Evolutionary conservation across 2,797 vertebrate genomes (phyloP).

Genomic region (Iguana delicatissima): DNA sequence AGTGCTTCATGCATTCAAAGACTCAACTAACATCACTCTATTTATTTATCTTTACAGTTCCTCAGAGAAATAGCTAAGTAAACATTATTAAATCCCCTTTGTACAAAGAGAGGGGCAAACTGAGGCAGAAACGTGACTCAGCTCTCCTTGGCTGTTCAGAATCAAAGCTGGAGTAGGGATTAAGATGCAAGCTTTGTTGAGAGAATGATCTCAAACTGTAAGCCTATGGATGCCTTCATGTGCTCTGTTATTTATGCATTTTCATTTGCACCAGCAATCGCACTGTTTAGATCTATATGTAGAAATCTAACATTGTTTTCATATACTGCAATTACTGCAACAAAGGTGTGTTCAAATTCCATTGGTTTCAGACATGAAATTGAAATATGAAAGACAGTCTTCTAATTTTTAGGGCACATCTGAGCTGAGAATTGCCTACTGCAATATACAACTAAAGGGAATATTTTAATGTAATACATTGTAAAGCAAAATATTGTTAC

Average conservation of each 20-base stretch:
- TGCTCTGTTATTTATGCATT: not conserved
- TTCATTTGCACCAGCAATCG: not conserved
- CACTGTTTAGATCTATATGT: not conserved
- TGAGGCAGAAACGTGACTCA: constrained; percentile 10
- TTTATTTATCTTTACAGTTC: constrained; percentile 31
- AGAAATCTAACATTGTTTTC: not conserved
- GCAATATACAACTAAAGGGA: not conserved
- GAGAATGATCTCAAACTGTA: constrained; percentile 13
- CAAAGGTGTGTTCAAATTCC: not conserved
- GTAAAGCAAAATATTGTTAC: not conserved
- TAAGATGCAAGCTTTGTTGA: constrained; percentile 17
- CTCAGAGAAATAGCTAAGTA: constrained; percentile 22
- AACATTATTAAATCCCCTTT: constrained; percentile 39
- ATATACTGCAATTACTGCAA: not conserved
- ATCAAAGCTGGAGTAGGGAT: constrained; percentile 9
- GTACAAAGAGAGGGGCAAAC: constrained; percentile 29
- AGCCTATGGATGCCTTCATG: not conserved
- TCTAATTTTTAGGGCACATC: not conserved
- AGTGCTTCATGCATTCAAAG: constrained; percentile 30
- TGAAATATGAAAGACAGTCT: not conserved
- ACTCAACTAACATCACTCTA: constrained; percentile 21
- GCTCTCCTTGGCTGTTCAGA: constrained; percentile 14
- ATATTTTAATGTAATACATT: not conserved
- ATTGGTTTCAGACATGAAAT: constrained; percentile 2
- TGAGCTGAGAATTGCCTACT: not conserved